Evolutionary conservation across 2,888 invertebrate species (phyloP).

Genomic region (Polymixis lichenea): DNA sequence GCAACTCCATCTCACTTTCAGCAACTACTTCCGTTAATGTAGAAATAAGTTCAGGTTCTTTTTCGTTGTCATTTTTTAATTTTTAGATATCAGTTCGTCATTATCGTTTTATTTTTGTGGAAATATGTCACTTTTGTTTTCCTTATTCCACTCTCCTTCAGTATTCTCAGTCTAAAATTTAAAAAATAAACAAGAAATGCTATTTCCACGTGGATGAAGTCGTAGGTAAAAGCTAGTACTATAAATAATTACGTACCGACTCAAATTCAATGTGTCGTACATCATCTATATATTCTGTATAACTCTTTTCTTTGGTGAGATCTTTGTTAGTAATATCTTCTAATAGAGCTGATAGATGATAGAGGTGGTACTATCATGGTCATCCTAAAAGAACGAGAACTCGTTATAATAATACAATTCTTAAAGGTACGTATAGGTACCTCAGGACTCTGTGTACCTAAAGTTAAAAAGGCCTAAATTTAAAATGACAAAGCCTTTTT

Average conservation of each 20-base stretch:
- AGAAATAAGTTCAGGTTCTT: background rate
- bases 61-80: background rate
- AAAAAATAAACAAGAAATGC: background rate
- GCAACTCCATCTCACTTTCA: too few species aligned
- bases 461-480: too few species aligned
- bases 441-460: too few species aligned
- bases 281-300: background rate
- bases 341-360: conserved; percentile 15
- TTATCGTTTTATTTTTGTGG: too few species aligned
- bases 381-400: conserved; percentile 6
- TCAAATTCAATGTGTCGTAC: conserved; percentile 9
- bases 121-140: background rate
- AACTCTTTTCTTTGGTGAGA: conserved; percentile 9
- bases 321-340: conserved; percentile 9
- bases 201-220: background rate
- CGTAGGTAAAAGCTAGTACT: conserved; percentile 11
- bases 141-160: conserved; percentile 8
- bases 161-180: background rate
- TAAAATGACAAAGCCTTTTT: too few species aligned
- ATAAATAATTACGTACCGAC: conserved; percentile 8
- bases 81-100: too few species aligned
- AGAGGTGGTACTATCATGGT: background rate
- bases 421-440: too few species aligned
- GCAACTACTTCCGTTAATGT: too few species aligned
- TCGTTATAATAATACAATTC: too few species aligned